phyloP scores from a whole-genome alignment of 2,888 invertebrate species.

The Aethes cnicana region DNA sequence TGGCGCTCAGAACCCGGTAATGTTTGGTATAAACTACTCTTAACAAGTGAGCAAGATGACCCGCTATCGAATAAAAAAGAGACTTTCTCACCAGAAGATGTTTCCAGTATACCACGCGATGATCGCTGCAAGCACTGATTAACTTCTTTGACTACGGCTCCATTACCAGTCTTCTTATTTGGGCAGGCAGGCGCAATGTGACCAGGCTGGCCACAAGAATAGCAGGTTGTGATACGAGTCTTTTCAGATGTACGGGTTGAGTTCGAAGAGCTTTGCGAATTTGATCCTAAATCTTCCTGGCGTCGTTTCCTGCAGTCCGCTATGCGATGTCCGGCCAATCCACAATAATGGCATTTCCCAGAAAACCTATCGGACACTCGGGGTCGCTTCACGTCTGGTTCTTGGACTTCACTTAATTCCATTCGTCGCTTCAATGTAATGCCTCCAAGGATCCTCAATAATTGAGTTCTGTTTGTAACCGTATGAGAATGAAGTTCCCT shows the following conservation, averaged over 20 bases:
- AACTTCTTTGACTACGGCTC: conserved; percentile 6
- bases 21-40: neutral
- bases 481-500: conserved; percentile 32
- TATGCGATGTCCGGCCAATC: conserved; percentile 30
- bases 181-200: conserved; percentile 27
- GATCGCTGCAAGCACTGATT: conserved; percentile 6
- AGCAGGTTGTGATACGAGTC: conserved; percentile 15
- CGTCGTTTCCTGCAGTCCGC: conserved; percentile 30
- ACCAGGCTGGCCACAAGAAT: conserved; percentile 27
- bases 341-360: conserved; percentile 33
- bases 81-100: conserved; percentile 35
- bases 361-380: conserved; percentile 14
- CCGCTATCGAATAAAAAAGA: conserved; percentile 36
- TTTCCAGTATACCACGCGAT: conserved; percentile 25
- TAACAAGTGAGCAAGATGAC: conserved; percentile 5
- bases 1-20: neutral
- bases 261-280: neutral
- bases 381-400: conserved; percentile 12
- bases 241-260: neutral
- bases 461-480: conserved; percentile 33
- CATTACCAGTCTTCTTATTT: conserved; percentile 10
- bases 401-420: conserved; percentile 16
- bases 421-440: conserved; percentile 31
- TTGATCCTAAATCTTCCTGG: neutral
- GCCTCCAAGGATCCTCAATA: conserved; percentile 33